Evolutionary conservation across 2,888 invertebrate species (phyloP).

Genomic region (Chalcis sispes): DNA sequence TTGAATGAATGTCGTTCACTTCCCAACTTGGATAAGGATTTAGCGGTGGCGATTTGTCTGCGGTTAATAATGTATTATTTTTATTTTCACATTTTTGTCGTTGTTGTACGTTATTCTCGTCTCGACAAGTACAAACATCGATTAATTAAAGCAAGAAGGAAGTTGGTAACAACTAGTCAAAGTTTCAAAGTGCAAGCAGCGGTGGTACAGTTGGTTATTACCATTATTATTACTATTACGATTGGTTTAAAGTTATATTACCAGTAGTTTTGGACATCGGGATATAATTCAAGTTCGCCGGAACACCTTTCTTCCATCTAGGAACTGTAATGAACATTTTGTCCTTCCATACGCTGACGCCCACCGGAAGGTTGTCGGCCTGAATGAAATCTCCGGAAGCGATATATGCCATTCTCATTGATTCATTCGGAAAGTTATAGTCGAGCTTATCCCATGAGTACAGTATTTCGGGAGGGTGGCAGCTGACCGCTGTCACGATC

Average conservation of each 20-base stretch:
- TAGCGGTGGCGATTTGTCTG: constrained; percentile 81
- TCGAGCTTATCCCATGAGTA: constrained; percentile 70
- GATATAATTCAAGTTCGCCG: constrained; percentile 80
- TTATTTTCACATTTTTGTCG: neutral
- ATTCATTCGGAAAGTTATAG: constrained; percentile 69
- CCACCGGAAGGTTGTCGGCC: constrained; percentile 84
- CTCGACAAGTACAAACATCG: no score
- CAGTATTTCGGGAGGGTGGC: constrained; percentile 64
- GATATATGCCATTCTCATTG: constrained; percentile 70
- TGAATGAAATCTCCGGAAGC: constrained; percentile 81
- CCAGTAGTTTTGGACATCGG: constrained; percentile 69
- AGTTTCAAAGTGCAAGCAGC: no score
- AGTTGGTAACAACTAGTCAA: neutral
- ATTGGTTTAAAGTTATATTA: constrained; percentile 47
- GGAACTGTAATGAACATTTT: constrained; percentile 86
- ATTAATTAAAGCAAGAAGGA: constrained; percentile 14
- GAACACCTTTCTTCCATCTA: constrained; percentile 81
- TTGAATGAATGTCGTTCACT: constrained; percentile 84
- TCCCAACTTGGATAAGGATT: constrained; percentile 87
- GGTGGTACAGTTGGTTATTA: no score
- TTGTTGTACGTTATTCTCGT: constrained; percentile 14
- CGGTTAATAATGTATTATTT: no score
- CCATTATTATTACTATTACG: no score
- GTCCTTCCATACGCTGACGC: constrained; percentile 81
- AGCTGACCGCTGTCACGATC: constrained; percentile 61